Evolutionary conservation across 2,113 vertebrate genomes (phyloP).

Genomic region (Pelecanus crispus): DNA sequence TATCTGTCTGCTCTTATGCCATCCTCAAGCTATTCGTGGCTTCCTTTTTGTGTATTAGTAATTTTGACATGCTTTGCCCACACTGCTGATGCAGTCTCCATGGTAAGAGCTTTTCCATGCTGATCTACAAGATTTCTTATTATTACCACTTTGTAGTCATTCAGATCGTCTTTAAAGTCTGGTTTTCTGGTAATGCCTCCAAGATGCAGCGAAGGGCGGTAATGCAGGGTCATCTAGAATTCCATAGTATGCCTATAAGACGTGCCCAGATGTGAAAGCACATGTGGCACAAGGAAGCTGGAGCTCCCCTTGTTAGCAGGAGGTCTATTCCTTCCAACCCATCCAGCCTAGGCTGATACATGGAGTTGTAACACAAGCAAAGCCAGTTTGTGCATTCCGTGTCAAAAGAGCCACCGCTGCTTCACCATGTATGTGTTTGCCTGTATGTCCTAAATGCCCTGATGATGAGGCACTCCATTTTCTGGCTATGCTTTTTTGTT

Average conservation of each 20-base stretch:
- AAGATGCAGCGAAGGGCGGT: background rate
- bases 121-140: background rate
- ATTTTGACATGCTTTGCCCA: background rate
- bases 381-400: background rate
- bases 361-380: background rate
- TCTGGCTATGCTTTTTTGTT: background rate
- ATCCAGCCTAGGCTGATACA: background rate
- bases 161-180: background rate
- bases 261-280: background rate
- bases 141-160: background rate
- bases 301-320: background rate
- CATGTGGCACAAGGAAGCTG: fast-evolving
- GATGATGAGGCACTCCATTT: background rate
- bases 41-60: background rate
- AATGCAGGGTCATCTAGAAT: background rate
- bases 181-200: background rate
- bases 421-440: background rate
- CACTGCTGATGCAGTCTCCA: background rate
- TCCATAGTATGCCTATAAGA: background rate
- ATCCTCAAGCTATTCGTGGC: background rate
- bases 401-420: background rate
- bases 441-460: background rate
- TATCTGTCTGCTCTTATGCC: background rate
- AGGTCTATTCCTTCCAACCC: background rate
- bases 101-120: background rate